Evolutionary conservation across 2,113 vertebrate genomes (phyloP).

Genomic region (Syrmaticus mikado): DNA sequence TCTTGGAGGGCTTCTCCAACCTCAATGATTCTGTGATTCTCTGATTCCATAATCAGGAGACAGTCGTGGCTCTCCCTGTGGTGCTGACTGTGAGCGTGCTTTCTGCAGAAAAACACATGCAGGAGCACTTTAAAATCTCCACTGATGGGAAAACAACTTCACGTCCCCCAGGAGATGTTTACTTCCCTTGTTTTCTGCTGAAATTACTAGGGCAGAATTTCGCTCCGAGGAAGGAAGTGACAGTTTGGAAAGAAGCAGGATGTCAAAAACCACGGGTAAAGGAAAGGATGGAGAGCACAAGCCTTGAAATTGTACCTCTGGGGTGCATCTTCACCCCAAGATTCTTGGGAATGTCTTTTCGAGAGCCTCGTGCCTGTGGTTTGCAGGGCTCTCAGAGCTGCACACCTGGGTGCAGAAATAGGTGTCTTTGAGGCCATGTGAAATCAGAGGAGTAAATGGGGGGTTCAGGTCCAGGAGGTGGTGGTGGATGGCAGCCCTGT

Average conservation of each 20-base stretch:
- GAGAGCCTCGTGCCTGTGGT: no score
- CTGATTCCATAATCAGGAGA: background rate
- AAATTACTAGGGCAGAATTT: slow-evolving; percentile 61
- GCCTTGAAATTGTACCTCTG: background rate
- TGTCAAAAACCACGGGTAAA: background rate
- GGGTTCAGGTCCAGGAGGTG: background rate
- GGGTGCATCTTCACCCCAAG: background rate
- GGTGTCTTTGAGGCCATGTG: background rate
- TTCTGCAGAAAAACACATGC: background rate
- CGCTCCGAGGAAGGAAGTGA: slow-evolving; percentile 10
- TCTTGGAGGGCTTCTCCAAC: no score
- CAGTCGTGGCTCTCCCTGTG: fast-evolving
- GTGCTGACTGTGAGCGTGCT: background rate
- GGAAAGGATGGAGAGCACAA: background rate
- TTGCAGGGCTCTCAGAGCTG: background rate
- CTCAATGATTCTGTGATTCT: no score
- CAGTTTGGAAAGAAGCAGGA: slow-evolving; percentile 30
- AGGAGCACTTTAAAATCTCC: slow-evolving; percentile 25
- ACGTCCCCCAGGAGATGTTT: background rate
- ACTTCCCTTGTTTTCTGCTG: slow-evolving; percentile 9
- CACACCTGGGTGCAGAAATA: background rate
- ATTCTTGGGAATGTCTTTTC: background rate
- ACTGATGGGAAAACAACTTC: background rate
- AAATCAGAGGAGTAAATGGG: fast-evolving
- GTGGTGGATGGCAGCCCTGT: background rate